Conservation (phyloP, 2,797 vertebrate species). For the Heteromormyrus szaboi region DNA sequence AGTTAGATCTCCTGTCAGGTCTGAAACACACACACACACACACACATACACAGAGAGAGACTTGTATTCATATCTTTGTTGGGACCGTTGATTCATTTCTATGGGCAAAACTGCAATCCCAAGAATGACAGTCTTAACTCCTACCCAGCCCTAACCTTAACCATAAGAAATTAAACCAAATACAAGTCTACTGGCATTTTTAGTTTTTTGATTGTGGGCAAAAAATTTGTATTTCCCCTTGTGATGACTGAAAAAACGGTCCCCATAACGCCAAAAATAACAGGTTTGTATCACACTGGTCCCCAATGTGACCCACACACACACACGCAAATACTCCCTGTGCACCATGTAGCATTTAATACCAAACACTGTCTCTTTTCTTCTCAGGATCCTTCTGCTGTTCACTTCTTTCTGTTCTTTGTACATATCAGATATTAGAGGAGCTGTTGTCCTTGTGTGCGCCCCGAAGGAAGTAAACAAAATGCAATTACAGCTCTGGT, state of each 20-base stretch:
- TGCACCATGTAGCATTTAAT: background rate
- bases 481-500: background rate
- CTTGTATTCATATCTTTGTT: background rate
- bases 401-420: background rate
- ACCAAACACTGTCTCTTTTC: background rate
- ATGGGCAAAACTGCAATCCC: background rate
- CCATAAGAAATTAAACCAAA: background rate
- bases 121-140: background rate
- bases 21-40: background rate
- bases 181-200: background rate
- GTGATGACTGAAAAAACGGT: background rate
- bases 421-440: background rate
- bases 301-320: background rate
- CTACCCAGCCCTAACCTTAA: background rate
- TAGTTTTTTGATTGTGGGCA: background rate
- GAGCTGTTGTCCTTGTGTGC: background rate
- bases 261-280: background rate
- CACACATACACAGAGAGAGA: background rate
- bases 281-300: background rate
- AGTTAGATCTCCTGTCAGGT: background rate
- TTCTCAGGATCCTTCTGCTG: background rate
- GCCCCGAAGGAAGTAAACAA: background rate
- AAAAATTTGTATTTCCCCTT: background rate
- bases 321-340: background rate
- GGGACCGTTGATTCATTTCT: background rate